Evolutionary conservation across 2,113 vertebrate species (phyloP).

Genomic region (Lophura nycthemera): DNA sequence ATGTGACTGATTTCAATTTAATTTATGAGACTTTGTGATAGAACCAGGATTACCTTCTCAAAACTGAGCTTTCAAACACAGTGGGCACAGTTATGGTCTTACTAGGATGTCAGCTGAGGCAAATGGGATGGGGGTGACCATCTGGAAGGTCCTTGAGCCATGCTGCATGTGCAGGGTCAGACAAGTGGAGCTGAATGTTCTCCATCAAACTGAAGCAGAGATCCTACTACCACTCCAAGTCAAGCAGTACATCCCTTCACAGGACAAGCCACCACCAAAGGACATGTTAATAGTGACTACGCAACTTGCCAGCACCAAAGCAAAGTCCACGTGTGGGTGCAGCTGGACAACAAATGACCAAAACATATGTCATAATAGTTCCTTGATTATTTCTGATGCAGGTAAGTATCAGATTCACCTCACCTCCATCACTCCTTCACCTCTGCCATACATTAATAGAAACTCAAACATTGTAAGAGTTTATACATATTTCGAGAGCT

Average conservation of each 20-base stretch:
- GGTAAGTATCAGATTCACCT: neutral
- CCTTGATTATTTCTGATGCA: neutral
- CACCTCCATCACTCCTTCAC: neutral
- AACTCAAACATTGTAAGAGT: neutral
- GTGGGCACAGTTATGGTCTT: neutral
- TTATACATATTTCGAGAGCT: neutral
- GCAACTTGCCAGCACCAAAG: neutral
- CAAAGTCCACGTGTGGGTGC: neutral
- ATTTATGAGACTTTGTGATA: conserved; percentile 70
- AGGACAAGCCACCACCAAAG: neutral
- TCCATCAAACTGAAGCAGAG: neutral
- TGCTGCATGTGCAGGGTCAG: neutral
- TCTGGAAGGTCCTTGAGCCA: neutral
- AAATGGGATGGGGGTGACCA: neutral
- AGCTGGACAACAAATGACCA: neutral
- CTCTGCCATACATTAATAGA: neutral
- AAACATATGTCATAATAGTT: neutral
- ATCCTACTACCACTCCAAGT: neutral
- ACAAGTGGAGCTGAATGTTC: neutral
- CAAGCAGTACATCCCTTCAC: neutral
- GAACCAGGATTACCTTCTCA: conserved; percentile 61
- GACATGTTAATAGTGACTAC: neutral
- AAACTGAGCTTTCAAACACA: conserved; percentile 49
- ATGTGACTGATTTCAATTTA: conserved; percentile 75
- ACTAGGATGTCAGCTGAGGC: neutral